Percentiles rank a stretch among this genome's conserved stretches.
Evolutionary conservation across 2,888 invertebrate species (phyloP).

Genomic region (Acanthoscelides obtectus): DNA sequence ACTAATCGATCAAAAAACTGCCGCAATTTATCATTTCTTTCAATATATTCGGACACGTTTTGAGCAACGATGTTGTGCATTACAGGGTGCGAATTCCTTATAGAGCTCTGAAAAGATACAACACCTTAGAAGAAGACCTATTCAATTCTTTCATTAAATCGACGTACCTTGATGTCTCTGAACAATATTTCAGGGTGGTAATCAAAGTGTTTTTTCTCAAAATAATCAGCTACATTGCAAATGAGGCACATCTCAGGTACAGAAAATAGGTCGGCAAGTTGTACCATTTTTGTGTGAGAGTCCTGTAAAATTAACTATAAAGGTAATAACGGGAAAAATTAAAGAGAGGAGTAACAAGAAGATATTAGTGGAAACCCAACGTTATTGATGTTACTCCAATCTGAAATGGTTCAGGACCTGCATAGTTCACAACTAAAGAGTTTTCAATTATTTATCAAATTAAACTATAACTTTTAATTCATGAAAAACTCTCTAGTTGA

Average conservation of each 20-base stretch:
- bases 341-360: slow-evolving; percentile 10
- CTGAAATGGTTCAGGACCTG: background rate
- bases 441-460: background rate
- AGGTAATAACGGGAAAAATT: slow-evolving; percentile 15
- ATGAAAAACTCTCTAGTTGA: background rate
- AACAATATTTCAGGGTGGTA: slow-evolving; percentile 95
- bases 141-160: background rate
- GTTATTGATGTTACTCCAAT: background rate
- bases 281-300: slow-evolving; percentile 75
- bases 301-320: slow-evolving; percentile 48
- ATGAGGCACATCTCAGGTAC: slow-evolving; percentile 93
- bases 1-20: slow-evolving; percentile 72
- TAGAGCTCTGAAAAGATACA: slow-evolving; percentile 64
- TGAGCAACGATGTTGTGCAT: slow-evolving; percentile 87
- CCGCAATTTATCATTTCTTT: slow-evolving; percentile 67
- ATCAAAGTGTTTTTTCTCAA: slow-evolving; percentile 81
- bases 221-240: slow-evolving; percentile 91
- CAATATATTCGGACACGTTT: slow-evolving; percentile 75
- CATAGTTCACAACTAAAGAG: background rate
- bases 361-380: slow-evolving; percentile 12
- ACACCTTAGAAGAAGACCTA: background rate
- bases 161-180: slow-evolving; percentile 80
- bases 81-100: slow-evolving; percentile 80
- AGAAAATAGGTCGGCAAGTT: slow-evolving; percentile 93
- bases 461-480: background rate